phyloP scores from a whole-genome alignment of 1,140 invertebrate genomes.

The Chionoecetes opilio region DNA sequence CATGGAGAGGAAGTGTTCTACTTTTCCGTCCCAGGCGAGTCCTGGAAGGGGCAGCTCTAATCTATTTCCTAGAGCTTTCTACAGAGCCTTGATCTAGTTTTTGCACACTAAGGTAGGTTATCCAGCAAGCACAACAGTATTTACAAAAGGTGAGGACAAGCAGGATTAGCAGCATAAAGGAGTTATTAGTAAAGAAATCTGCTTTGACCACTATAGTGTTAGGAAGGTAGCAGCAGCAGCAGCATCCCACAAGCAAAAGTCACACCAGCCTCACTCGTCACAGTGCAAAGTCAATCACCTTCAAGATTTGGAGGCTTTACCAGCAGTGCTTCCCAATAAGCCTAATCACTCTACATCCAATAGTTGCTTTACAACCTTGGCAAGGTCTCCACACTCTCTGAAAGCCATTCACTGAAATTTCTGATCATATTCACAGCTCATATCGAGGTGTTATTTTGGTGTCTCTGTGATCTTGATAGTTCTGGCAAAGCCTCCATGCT shows the following conservation, averaged over 20 bases:
- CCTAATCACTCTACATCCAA: conserved; percentile 19
- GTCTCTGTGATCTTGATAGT: conserved; percentile 8
- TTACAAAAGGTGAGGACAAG: conserved; percentile 55
- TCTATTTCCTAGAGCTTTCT: conserved; percentile 20
- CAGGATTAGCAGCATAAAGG: conserved; percentile 50
- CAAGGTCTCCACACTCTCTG: background rate
- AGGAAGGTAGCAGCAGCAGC: conserved; percentile 58
- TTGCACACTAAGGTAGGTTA: conserved; percentile 51
- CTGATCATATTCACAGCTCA: conserved; percentile 9
- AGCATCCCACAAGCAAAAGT: conserved; percentile 75
- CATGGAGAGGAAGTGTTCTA: background rate
- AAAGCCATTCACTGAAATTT: conserved; percentile 33
- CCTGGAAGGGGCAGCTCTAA: background rate
- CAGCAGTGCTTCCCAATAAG: conserved; percentile 50
- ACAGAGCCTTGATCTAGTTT: conserved; percentile 36
- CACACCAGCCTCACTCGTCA: conserved; percentile 43
- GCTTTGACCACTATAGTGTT: background rate
- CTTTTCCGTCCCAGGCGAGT: background rate
- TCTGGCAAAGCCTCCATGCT: conserved; percentile 71
- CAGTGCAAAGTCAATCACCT: conserved; percentile 47
- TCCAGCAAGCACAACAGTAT: conserved; percentile 56
- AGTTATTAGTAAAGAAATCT: conserved; percentile 34
- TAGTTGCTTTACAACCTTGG: background rate
- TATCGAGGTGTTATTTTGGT: conserved; percentile 37
- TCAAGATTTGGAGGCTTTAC: conserved; percentile 65